Percentiles rank a stretch among this genome's conserved stretches.
phyloP scores from a whole-genome alignment of 1,140 invertebrate genomes.

The Euwallacea fornicatus region DNA sequence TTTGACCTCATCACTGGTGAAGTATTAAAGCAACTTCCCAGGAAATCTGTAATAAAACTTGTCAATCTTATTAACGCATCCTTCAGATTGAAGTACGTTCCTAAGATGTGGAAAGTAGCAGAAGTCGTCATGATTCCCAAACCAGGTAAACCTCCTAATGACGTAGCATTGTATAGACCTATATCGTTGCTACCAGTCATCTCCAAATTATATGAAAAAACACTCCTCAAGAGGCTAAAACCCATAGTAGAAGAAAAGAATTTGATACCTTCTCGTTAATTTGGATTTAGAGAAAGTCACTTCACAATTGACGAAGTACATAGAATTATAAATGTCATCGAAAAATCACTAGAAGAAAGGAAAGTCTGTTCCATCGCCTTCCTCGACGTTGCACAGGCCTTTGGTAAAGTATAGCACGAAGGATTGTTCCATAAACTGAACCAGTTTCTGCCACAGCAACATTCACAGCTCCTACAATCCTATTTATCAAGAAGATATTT shows the following conservation, averaged over 20 bases:
- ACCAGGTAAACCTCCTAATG: no score
- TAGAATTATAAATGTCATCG: no score
- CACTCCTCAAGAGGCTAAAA: background rate
- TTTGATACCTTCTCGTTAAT: background rate
- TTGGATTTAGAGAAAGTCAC: no score
- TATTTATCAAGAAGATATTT: constrained; percentile 41
- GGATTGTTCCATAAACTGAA: constrained; percentile 36
- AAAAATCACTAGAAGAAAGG: constrained; percentile 9
- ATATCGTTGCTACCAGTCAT: background rate
- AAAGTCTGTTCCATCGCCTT: constrained; percentile 36
- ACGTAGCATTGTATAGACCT: background rate
- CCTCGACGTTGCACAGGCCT: constrained; percentile 45
- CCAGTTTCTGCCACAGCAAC: constrained; percentile 21
- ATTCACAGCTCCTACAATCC: constrained; percentile 40
- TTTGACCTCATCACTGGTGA: no score
- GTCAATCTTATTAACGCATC: no score
- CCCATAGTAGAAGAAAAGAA: background rate
- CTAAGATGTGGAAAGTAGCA: no score
- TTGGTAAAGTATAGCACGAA: constrained; percentile 46
- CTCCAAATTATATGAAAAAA: background rate
- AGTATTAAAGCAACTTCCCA: no score
- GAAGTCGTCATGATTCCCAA: no score
- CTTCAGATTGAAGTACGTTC: no score
- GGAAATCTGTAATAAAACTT: no score
- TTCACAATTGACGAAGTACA: no score